Evolutionary conservation across 2,797 vertebrate species (phyloP).

Genomic region (Lepus oiostolus): DNA sequence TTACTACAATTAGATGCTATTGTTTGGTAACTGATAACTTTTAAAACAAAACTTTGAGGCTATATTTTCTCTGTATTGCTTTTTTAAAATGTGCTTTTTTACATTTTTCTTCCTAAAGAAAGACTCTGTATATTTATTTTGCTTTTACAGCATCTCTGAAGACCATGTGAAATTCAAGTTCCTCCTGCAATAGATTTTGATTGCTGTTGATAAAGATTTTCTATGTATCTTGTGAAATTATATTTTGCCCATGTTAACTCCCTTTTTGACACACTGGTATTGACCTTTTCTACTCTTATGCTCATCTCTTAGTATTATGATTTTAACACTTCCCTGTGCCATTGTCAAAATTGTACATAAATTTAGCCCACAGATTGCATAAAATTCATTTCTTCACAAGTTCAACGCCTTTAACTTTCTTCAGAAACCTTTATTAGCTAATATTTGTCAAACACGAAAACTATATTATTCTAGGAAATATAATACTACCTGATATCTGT

Average conservation of each 20-base stretch:
- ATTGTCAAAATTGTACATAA: conserved; percentile 11
- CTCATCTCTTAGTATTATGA: conserved; percentile 41
- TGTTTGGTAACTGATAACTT: neutral
- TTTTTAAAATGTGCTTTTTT: neutral
- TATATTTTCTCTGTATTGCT: neutral
- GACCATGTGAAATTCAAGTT: neutral
- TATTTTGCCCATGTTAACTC: neutral
- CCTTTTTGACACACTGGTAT: neutral
- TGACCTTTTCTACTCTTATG: conserved; percentile 15
- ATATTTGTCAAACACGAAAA: conserved; percentile 57
- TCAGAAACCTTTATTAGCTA: conserved; percentile 55
- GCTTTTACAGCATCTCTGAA: neutral
- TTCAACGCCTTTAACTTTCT: conserved; percentile 30
- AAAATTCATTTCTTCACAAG: conserved; percentile 56
- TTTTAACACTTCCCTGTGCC: neutral
- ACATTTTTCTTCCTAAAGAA: neutral
- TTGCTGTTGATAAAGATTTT: neutral
- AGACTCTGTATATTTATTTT: neutral
- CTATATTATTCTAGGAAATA: conserved; percentile 41
- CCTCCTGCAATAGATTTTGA: neutral
- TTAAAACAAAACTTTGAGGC: neutral
- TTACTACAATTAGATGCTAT: neutral
- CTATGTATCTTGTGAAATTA: conserved; percentile 1
- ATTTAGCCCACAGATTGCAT: neutral
- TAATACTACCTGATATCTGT: neutral